Conservation (phyloP, 1,140 invertebrate genomes). For the Drosophila ironensis region DNA sequence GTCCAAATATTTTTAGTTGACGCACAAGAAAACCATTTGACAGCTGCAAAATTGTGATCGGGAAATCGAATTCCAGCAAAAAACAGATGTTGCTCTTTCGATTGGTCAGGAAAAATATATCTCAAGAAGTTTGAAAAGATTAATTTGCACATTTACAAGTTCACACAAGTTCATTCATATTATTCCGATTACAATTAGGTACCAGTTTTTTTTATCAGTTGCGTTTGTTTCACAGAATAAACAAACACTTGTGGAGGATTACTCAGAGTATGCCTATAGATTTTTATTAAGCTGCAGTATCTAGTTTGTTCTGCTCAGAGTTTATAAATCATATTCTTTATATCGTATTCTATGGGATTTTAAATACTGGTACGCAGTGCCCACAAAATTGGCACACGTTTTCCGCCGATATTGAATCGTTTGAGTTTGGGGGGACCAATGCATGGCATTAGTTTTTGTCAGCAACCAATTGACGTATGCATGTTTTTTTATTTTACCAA, state of each 20-base stretch:
- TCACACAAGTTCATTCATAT: no score
- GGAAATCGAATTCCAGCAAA: constrained; percentile 19
- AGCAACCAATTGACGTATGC: constrained; percentile 57
- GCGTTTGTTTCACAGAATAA: neutral
- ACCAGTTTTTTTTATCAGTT: no score
- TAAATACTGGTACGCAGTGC: no score
- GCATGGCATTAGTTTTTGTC: constrained; percentile 45
- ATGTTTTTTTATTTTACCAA: no score
- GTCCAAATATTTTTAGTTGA: constrained; percentile 22
- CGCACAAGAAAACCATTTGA: constrained; percentile 29
- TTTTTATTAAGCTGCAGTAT: neutral
- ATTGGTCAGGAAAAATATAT: neutral
- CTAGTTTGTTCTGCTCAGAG: no score
- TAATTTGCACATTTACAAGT: no score
- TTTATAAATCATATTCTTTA: neutral
- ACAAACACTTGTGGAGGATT: neutral
- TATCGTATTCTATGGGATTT: no score
- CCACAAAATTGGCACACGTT: constrained; percentile 36
- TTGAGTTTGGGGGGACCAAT: constrained; percentile 55
- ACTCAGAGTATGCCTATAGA: neutral
- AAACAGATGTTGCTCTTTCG: constrained; percentile 28
- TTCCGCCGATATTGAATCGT: constrained; percentile 1
- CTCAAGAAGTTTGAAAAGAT: no score
- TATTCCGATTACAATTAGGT: neutral
- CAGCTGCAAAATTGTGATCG: constrained; percentile 31